Base-by-base conservation (phyloP, 1,140 invertebrate species). In the Zaprionus inermis region DNA sequence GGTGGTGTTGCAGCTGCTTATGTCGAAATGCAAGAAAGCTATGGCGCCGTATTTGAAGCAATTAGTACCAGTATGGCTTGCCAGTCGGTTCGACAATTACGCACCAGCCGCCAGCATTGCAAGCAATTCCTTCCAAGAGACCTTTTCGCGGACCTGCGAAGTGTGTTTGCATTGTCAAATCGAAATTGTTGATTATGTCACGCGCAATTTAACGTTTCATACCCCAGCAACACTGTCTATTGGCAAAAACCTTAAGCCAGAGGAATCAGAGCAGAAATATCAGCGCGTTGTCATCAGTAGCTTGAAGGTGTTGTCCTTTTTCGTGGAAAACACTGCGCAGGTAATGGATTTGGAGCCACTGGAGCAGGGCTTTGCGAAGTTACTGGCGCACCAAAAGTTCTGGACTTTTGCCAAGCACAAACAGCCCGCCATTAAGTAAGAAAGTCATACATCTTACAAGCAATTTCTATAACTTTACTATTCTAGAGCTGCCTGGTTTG, bases 81-180 rank as follows among this genome's bases (percentile, higher is more conserved):
- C 95, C 5, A 95, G 96, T 18, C 96, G 97, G 83, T 96, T 95
- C 92, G 97, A 98, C 83, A 95, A 95, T 7, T 97, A 97, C 92
- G 94, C 96, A 11, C 96, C 96, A 3, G 96, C 96, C 16, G 95
- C 97, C 5, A 94, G 94, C 72, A 94, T 95, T 70, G 97, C 97
- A 18, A 93, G 88, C 18, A 93, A 93, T 77, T 94, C 96, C n/a
- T 97, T 96, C 75, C 72, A 95, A 91, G 93, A 94, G 49, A 95
- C 96, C 10, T 98, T 98, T 92, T 95, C 96, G 11, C 97, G 97
- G 92, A 92, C 96, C 38, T 92, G 94, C 12, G 95, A 96, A 86
- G 97, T 96, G 7, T 94, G 97, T 30, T 78, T 95, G 16, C 96
- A 96, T 92, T 97, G 96, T 85, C 95, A 96, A 81, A 92, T 94